Conservation (phyloP, 2,113 vertebrate genomes). For the Argyrosomus japonicus region DNA sequence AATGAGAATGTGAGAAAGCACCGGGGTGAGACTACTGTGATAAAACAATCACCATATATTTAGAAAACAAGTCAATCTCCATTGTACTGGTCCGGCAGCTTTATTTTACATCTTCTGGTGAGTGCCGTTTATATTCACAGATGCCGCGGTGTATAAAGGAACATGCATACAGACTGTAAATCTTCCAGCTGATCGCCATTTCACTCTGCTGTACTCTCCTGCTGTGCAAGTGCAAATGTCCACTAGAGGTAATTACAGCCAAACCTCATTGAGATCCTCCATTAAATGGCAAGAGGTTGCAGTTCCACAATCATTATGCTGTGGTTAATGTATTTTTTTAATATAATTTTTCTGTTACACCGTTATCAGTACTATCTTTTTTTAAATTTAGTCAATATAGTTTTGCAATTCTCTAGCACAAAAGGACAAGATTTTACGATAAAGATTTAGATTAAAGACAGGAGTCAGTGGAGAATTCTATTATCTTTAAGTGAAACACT, state of each 20-base stretch:
- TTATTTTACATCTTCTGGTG: constrained; percentile 14
- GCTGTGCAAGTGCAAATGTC: constrained; percentile 32
- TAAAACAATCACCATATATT: not conserved
- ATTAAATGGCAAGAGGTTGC: not conserved
- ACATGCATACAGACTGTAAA: constrained; percentile 9
- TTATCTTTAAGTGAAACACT: not conserved
- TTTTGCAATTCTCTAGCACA: not conserved
- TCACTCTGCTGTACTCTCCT: constrained; percentile 8
- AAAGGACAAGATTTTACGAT: not conserved
- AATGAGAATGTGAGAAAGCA: not conserved
- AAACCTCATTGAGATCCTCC: constrained; percentile 1
- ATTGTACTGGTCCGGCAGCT: not conserved
- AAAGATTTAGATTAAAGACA: not conserved
- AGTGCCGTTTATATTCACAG: constrained; percentile 43
- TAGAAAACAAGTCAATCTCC: not conserved
- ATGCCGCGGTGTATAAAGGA: constrained; percentile 44
- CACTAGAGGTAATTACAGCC: constrained; percentile 43
- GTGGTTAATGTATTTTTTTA: not conserved
- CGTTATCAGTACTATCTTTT: too few species aligned
- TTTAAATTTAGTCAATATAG: not conserved
- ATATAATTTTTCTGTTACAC: not conserved
- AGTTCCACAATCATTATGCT: not conserved
- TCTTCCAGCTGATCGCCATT: constrained; percentile 31
- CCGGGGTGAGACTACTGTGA: not conserved
- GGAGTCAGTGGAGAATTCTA: not conserved